Evolutionary conservation across 2,113 vertebrate genomes (phyloP), one percentile per base, ranked within the genome.

Genomic region (Puffinus mauretanicus): DNA sequence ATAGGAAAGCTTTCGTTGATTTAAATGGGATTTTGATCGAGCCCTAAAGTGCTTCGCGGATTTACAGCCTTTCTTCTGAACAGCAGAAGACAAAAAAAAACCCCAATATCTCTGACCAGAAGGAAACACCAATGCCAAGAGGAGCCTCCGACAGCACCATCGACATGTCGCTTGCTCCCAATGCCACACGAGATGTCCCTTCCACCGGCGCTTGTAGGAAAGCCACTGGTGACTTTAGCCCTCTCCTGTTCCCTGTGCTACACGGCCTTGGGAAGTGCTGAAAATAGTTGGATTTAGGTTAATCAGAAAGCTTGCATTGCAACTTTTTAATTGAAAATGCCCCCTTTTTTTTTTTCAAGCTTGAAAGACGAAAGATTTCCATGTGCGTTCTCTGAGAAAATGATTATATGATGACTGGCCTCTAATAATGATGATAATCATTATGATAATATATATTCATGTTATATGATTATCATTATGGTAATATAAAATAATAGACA

Each of bases 71-170:
- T 46, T 52, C 25, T 61, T 77, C 52, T 42, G 55, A 88, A 13
- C n/a, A 82, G 70, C 42, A 25, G 52, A 47, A 40, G 30, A 8
- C 25, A 36, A 36, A 60, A 60, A 13, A 30, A 24, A 27, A 21
- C 10, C 6, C 15, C 16, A 34, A 9, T 47, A 36, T 52, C 27
- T 66, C 57, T 47, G 40, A 47, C 64, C 44, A 30, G 55, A 49
- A 66, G 65, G 40, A 66, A 67, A 66, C 5, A 0, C 13, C 54
- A 19, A 7, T 4, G 4, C 26, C 49, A 30, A 85, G 54, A 52
- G 34, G 24, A 38, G 46, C 26, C 46, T 49, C n/a, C 1, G 6
- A 4, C 49, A 51, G 57, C 46, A 9, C 19, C 2, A 0, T 11
- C 6, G 36, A 38, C 17, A 6, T 27, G 6, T 34, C 1, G 2